Evolutionary conservation across 2,888 invertebrate species (phyloP).

Genomic region (Drosophila neotestacea): DNA sequence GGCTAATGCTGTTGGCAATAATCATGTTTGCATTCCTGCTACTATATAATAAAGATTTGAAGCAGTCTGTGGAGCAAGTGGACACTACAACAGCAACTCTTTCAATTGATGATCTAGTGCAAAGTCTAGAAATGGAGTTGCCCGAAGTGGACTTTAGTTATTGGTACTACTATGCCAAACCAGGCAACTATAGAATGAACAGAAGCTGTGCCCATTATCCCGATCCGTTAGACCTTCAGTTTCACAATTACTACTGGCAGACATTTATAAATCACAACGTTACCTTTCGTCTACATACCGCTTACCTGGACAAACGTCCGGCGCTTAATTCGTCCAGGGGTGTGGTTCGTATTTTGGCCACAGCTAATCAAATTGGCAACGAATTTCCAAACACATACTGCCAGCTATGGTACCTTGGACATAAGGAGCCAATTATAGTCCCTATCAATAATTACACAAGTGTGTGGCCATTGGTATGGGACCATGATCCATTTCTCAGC

Average conservation of each 20-base stretch:
- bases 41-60: constrained; percentile 7
- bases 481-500: constrained; percentile 92
- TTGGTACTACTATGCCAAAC: constrained; percentile 61
- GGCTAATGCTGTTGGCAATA: constrained; percentile 18
- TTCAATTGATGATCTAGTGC: constrained; percentile 35
- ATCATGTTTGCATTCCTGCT: constrained; percentile 33
- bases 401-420: constrained; percentile 94
- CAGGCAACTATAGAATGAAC: constrained; percentile 43
- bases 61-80: not conserved
- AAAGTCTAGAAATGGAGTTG: constrained; percentile 56
- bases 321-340: constrained; percentile 89
- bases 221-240: constrained; percentile 93
- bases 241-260: constrained; percentile 97
- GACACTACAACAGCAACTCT: not conserved
- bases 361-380: constrained; percentile 94
- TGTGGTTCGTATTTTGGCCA: constrained; percentile 91
- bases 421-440: constrained; percentile 90
- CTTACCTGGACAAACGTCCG: constrained; percentile 92
- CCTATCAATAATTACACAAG: constrained; percentile 88
- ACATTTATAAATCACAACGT: constrained; percentile 91
- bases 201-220: constrained; percentile 91
- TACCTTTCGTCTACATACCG: constrained; percentile 94
- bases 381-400: constrained; percentile 88
- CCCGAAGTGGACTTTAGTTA: constrained; percentile 66
- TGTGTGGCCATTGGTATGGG: constrained; percentile 95